Conservation (phyloP, 2,797 vertebrate genomes). For the Anguilla obscura region DNA sequence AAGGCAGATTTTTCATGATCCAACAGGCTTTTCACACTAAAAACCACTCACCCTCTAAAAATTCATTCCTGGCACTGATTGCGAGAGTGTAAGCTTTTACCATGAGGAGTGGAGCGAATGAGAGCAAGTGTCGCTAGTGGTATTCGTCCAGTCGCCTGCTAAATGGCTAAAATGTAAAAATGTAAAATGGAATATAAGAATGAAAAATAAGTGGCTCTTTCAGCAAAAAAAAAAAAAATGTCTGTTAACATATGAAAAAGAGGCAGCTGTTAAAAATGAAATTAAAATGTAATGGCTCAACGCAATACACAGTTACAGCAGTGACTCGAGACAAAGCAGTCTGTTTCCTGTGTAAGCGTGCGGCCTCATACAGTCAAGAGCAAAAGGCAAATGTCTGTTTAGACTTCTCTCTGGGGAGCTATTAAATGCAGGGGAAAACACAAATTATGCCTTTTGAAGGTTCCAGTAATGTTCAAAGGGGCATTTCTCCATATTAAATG, state of each 20-base stretch:
- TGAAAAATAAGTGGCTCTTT: neutral
- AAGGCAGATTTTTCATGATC: neutral
- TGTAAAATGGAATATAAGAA: neutral
- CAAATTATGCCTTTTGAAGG: constrained; percentile 1
- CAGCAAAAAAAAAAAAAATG: neutral
- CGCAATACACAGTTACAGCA: neutral
- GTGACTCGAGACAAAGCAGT: neutral
- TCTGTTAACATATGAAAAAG: neutral
- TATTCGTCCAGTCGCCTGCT: neutral
- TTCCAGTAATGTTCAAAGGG: neutral
- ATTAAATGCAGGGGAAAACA: neutral
- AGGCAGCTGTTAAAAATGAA: neutral
- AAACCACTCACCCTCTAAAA: neutral
- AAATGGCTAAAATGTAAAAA: neutral
- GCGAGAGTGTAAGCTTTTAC: neutral
- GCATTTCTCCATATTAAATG: neutral
- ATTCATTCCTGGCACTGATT: neutral
- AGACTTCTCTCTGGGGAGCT: neutral
- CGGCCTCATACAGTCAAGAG: neutral
- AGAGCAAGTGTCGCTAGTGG: neutral
- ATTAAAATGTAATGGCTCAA: constrained; percentile 2
- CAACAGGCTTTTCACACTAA: neutral
- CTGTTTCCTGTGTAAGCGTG: neutral
- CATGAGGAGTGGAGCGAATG: neutral
- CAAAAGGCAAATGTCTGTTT: neutral